Base-by-base conservation (phyloP, 2,113 vertebrate species). In the Oxyura jamaicensis region DNA sequence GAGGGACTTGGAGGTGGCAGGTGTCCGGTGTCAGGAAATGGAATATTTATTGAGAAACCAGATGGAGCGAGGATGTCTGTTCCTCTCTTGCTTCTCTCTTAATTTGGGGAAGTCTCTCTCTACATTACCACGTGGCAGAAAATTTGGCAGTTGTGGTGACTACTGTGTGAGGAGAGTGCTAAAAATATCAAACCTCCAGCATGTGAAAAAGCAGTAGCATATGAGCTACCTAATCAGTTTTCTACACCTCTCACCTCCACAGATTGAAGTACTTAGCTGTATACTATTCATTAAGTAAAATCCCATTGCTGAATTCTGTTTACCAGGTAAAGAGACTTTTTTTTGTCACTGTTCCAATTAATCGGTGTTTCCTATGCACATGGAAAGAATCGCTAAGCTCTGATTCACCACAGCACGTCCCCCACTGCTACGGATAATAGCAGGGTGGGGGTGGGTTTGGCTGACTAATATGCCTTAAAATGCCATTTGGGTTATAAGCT, bases 251-350 rank as follows among this genome's bases (percentile, higher is more conserved):
- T 86, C 77, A 83, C 55, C 78, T 87, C 33, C 21, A 58, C 59
- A 39, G 67, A 91, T 87, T 5, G 0, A 86, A 95, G 31, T 80
- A 67, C 67, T 92, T 83, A 87, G 79, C 50, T 59, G n/a, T 73
- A 71, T 79, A 52, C 67, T 71, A 74, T 55, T 93, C 79, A 92
- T 93, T 89, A 94, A 89, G 55, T 92, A 89, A 96, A 94, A 93
- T 76, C 78, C 74, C 52, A 82, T 36, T 67, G 55, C 71, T 87
- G 71, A 91, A 92, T 94, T 79, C 91, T 91, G 77, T 97, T 95
- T 95, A 96, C 92, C 81, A 87, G 88, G 55, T 74, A 79, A 78
- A 93, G 41, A 91, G 41, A 36, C 41, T 41, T 41, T 41, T 41
- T 80, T 72, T 62, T 52, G 86, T 84, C 86, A 79, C 62, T 48